Evolutionary conservation across 2,888 invertebrate genomes (phyloP), one percentile per base, ranked within the genome.

Genomic region (Tanytarsus gracilentus): DNA sequence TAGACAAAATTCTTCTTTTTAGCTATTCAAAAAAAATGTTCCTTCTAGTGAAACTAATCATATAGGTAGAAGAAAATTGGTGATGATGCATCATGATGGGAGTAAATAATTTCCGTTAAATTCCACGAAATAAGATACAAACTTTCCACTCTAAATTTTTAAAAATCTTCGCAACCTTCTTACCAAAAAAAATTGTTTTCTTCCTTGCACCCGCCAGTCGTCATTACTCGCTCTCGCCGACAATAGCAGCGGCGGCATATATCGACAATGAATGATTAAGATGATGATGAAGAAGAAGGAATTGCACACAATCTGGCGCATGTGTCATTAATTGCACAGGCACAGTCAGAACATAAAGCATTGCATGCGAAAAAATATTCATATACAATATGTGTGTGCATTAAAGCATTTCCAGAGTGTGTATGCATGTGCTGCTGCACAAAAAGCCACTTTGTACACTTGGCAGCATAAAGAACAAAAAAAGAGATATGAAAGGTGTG

Each of bases 321-420:
- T 56, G 56, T 56, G 56, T 56, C 56, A 56, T 44, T 56, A 56
- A 56, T 39, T 56, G 56, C 56, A 56, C 53, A 49, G 44, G 44
- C 27, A 36, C 56, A 56, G n/a, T n/a, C n/a, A n/a, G n/a, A n/a
- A 26, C 40, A 56, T 56, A 40, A 56, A 56, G 27, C 21, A 55
- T 55, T 39, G 36, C 55, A 55, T 36, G 39, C 55, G 21, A 55
- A n/a, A n/a, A n/a, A n/a, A n/a, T n/a, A n/a, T n/a, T n/a, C n/a
- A n/a, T 55, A 36, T 25, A 21, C 18, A 55, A 55, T 55, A 25
- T 49, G 21, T n/a, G n/a, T n/a, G 26, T 55, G 55, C 23, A 55
- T 55, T 52, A 49, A 49, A 49, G 44, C 21, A 44, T 23, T 23
- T 44, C 21, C 44, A 44, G 44, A 21, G 44, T 23, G 5, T 1